Base-by-base conservation (phyloP, 30 jellyfish, hydroid and myxozoan species). In the Hydractinia symbiolongicarpus region DNA sequence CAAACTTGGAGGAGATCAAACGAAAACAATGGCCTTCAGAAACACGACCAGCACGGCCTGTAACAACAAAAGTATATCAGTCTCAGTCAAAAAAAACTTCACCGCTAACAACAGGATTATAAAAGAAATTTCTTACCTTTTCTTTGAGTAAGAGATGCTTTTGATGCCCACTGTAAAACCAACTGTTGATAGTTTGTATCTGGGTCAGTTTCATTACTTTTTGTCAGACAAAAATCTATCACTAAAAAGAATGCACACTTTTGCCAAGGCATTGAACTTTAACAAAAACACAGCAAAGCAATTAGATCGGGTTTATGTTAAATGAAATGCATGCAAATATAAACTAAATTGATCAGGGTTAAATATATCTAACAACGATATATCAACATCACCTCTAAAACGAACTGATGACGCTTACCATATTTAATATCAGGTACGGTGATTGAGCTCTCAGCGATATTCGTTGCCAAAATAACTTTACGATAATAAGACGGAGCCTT, bases 41-140 rank as follows among this genome's bases (percentile, higher is more conserved):
- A 9, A 95, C 97, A 66, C 99, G 91, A 30, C 99, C 99, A 82
- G 99, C 99, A 53, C 99, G 94, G 4, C 99, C 99, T 92, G 55
- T 14, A 14, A 8, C 57, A 54, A 81, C 5, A 73, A 72, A 60
- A 44, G 6, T 64, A 58, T 4, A 7, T n/a, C 9, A 1, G 4
- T 5, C 55, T 5, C 0, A 64, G 9, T 6, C n/a, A 14, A 14
- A 68, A 68, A 1, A 11, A 68, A 68, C n/a, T 68, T 10, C 4
- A 68, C 78, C 3, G 15, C 50, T 1, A 30, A 14, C 15, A 68
- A 20, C 13, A 14, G 53, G 1, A 10, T 68, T 14, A 14, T 1
- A 10, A 68, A 11, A 68, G 50, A 68, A 11, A 14, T 54, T 64
- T 83, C 13, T 50, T 61, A 92, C 98, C 98, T 82, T 82, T 86